These are phyloP conservation scores for Xiphias gladius DNA, from an alignment of 2,113 vertebrate species.

Conservation along the genomic window DNA sequence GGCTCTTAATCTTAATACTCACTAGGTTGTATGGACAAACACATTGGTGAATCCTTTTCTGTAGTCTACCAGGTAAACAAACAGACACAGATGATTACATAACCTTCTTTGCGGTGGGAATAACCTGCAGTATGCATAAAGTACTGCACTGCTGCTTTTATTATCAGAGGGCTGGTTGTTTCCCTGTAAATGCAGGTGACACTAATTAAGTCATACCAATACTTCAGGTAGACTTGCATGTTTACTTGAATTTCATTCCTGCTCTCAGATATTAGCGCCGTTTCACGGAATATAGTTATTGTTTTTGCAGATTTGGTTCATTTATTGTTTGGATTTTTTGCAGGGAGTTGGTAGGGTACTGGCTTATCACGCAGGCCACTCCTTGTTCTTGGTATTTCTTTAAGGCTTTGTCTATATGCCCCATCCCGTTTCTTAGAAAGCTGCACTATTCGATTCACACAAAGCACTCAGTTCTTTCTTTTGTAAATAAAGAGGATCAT, in stretches of 20 bases:
- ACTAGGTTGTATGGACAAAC: neutral
- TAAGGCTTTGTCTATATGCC: slow-evolving; percentile 28
- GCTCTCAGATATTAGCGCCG: neutral
- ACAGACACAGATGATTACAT: no score
- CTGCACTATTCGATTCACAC: slow-evolving; percentile 10
- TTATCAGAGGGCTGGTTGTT: neutral
- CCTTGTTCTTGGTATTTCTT: slow-evolving; percentile 43
- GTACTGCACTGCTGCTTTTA: neutral
- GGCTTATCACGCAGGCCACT: slow-evolving; percentile 29
- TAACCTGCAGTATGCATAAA: neutral
- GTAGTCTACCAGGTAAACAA: neutral
- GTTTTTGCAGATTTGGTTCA: slow-evolving; percentile 8
- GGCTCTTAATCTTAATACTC: no score
- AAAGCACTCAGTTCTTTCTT: slow-evolving; percentile 20
- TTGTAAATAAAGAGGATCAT: slow-evolving; percentile 11
- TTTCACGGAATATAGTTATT: slow-evolving; percentile 1
- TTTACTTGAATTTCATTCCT: neutral
- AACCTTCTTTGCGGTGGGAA: no score
- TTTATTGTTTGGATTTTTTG: slow-evolving; percentile 20
- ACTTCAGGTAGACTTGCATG: neutral
- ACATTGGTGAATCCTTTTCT: neutral
- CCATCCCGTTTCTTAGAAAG: slow-evolving; percentile 4
- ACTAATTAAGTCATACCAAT: neutral
- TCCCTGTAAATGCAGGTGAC: neutral
- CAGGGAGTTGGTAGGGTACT: neutral